phyloP scores from a whole-genome alignment of 2,113 vertebrate genomes.

The Gymnobelideus leadbeateri region DNA sequence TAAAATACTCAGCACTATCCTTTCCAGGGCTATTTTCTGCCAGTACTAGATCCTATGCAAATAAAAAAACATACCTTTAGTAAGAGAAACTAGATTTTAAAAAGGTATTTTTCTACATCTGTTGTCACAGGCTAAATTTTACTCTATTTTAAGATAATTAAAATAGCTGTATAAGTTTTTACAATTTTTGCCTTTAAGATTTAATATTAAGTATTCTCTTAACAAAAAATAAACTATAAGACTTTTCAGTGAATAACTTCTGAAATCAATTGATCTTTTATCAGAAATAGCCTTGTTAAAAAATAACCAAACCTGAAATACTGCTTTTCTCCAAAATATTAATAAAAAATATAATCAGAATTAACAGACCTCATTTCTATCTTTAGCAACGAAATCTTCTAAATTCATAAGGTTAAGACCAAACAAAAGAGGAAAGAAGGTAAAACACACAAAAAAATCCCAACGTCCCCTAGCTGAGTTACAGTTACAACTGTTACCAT shows the following conservation, averaged over 20 bases:
- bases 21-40: conserved; percentile 93
- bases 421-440: conserved; percentile 41
- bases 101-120: conserved; percentile 24
- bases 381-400: conserved; percentile 22
- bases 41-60: conserved; percentile 89
- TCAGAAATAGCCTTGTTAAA: conserved; percentile 38
- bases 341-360: conserved; percentile 27
- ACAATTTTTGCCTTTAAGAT: conserved; percentile 1
- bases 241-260: not conserved
- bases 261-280: conserved; percentile 36
- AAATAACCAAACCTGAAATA: conserved; percentile 20
- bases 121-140: conserved; percentile 8
- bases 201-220: conserved; percentile 44
- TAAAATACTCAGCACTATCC: conserved; percentile 89
- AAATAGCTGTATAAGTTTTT: conserved; percentile 1
- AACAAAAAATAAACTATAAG: not conserved
- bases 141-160: conserved; percentile 39
- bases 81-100: conserved; percentile 48
- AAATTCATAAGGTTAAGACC: conserved; percentile 10
- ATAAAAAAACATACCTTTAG: conserved; percentile 59
- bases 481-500: conserved; percentile 80
- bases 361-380: conserved; percentile 31
- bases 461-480: conserved; percentile 79
- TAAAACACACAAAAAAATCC: conserved; percentile 64
- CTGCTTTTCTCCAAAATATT: not conserved